phyloP scores from a whole-genome alignment of 2,797 vertebrate genomes.

The Lerista edwardsae region DNA sequence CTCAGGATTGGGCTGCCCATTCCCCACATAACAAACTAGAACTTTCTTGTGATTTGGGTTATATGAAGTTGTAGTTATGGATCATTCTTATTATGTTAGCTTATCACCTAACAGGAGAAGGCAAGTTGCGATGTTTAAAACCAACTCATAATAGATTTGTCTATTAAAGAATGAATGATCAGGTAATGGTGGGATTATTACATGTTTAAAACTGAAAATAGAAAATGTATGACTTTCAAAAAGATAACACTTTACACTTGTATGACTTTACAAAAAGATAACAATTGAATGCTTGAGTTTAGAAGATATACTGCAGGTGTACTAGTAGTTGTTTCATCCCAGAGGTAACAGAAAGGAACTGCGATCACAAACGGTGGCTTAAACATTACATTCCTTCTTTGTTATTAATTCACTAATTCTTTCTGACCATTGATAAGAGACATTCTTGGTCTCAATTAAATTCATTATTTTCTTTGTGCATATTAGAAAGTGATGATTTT shows the following conservation, averaged over 20 bases:
- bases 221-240: not conserved
- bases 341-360: not conserved
- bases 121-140: too few relatives aligned
- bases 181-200: not conserved
- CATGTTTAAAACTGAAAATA: not conserved
- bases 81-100: not conserved
- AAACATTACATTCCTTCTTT: slow-evolving; percentile 2
- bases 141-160: not conserved
- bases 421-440: slow-evolving; percentile 5
- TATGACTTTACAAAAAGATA: not conserved
- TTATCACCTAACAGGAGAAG: not conserved
- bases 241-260: not conserved
- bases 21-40: not conserved
- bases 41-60: not conserved
- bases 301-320: not conserved
- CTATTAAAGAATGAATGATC: not conserved
- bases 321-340: accelerated
- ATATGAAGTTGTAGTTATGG: not conserved
- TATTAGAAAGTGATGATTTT: slow-evolving; percentile 59
- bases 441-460: slow-evolving; percentile 2
- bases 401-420: not conserved
- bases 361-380: not conserved
- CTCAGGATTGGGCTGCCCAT: too few relatives aligned
- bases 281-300: not conserved
- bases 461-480: slow-evolving; percentile 16